Evolutionary conservation across 2,888 invertebrate genomes (phyloP).

Genomic region (Mantis religiosa): DNA sequence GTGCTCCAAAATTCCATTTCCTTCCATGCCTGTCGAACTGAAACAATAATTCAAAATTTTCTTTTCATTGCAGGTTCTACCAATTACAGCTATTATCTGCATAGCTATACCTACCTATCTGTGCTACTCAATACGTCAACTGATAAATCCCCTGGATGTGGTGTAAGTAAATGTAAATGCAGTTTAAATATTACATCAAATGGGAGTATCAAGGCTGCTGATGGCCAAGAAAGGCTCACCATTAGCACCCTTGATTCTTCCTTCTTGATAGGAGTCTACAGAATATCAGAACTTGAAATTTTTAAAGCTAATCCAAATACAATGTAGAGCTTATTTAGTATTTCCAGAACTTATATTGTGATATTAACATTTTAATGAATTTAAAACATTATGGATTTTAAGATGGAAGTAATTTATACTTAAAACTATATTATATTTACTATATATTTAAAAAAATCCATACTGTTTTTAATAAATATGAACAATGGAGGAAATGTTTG

Average conservation of each 20-base stretch:
- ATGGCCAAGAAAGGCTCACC: too few species aligned
- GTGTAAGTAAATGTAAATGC: conserved; percentile 32
- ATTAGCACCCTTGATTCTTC: too few species aligned
- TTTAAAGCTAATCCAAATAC: too few species aligned
- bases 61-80: conserved; percentile 40
- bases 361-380: too few species aligned
- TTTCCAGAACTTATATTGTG: too few species aligned
- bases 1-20: conserved; percentile 45
- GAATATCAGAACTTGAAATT: too few species aligned
- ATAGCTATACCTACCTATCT: background rate
- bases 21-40: conserved; percentile 50
- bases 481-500: background rate
- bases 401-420: too few species aligned
- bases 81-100: conserved; percentile 33
- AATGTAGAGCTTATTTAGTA: too few species aligned
- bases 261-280: too few species aligned
- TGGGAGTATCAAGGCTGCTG: too few species aligned
- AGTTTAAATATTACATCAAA: too few species aligned
- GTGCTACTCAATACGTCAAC: conserved; percentile 25
- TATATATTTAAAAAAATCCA: background rate
- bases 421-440: background rate
- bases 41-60: conserved; percentile 1
- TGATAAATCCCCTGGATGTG: conserved; percentile 25
- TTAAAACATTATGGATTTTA: too few species aligned
- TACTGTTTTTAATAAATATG: background rate